These are phyloP conservation scores for Pectinophora gossypiella DNA, from an alignment of 1,140 invertebrate species.

Conservation along the genomic window DNA sequence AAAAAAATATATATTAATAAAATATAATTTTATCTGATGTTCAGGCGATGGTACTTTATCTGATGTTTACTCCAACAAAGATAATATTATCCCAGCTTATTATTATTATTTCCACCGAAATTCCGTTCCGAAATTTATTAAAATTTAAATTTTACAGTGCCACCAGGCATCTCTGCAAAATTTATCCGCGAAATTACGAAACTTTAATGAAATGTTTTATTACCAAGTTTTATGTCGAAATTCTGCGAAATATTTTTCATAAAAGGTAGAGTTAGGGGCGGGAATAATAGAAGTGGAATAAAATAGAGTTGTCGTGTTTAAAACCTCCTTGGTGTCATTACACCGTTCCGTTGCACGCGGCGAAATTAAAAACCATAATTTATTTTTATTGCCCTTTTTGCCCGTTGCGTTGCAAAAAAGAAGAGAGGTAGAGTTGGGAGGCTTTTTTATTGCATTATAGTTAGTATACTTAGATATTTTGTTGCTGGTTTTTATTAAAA, in stretches of 20 bases:
- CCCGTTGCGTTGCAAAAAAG: slow-evolving; percentile 20
- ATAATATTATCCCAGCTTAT: no score
- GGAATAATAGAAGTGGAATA: neutral
- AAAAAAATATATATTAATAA: neutral
- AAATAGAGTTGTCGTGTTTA: slow-evolving; percentile 13
- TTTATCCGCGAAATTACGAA: neutral
- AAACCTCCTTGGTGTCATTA: slow-evolving; percentile 30
- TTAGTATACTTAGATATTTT: no score
- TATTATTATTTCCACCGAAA: no score
- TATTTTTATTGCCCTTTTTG: slow-evolving; percentile 46
- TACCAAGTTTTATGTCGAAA: neutral
- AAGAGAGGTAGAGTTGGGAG: slow-evolving; percentile 18
- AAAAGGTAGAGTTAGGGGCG: neutral
- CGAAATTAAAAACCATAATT: slow-evolving; percentile 60
- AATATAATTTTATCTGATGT: no score
- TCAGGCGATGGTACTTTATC: no score
- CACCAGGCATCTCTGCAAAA: neutral
- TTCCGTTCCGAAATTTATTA: neutral
- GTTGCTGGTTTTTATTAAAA: no score
- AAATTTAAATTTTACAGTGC: neutral
- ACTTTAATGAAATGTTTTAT: neutral
- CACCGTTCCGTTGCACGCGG: slow-evolving; percentile 17
- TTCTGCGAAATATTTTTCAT: neutral
- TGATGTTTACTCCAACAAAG: no score
- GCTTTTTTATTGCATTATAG: no score